Evolutionary conservation across 2,888 invertebrate species (phyloP).

Genomic region (Mactromeris polynyma): DNA sequence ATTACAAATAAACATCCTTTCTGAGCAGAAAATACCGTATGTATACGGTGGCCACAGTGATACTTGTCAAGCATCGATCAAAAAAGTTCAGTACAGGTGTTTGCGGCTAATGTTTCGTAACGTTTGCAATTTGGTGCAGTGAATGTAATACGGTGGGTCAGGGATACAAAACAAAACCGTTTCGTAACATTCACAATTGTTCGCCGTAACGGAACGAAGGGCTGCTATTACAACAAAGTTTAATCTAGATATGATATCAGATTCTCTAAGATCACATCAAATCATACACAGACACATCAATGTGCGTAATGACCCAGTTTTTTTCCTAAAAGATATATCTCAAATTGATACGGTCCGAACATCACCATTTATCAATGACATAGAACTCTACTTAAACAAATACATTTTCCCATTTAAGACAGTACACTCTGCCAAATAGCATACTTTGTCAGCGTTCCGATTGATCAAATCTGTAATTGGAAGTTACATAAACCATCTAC

Average conservation of each 20-base stretch:
- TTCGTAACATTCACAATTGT: too few species aligned
- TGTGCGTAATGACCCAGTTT: neutral
- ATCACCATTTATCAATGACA: neutral
- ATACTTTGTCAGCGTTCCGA: neutral
- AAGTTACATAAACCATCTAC: neutral
- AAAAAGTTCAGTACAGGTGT: too few species aligned
- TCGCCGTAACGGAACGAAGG: too few species aligned
- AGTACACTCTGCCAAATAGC: neutral
- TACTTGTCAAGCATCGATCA: too few species aligned
- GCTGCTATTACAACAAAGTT: too few species aligned
- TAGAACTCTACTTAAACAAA: constrained; percentile 7
- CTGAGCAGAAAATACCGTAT: too few species aligned
- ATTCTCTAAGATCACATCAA: neutral
- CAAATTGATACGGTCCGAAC: neutral
- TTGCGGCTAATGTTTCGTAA: too few species aligned
- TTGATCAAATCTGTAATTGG: constrained; percentile 1
- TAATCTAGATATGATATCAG: neutral
- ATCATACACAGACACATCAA: neutral
- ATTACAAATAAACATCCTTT: too few species aligned
- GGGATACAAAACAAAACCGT: too few species aligned
- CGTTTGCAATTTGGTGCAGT: too few species aligned
- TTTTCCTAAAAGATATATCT: neutral
- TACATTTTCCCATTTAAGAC: neutral
- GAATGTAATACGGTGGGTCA: too few species aligned
- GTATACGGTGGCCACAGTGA: too few species aligned